These are phyloP conservation scores for Pteria penguin DNA, from an alignment of 2,888 invertebrate species.

Conservation along the genomic window DNA sequence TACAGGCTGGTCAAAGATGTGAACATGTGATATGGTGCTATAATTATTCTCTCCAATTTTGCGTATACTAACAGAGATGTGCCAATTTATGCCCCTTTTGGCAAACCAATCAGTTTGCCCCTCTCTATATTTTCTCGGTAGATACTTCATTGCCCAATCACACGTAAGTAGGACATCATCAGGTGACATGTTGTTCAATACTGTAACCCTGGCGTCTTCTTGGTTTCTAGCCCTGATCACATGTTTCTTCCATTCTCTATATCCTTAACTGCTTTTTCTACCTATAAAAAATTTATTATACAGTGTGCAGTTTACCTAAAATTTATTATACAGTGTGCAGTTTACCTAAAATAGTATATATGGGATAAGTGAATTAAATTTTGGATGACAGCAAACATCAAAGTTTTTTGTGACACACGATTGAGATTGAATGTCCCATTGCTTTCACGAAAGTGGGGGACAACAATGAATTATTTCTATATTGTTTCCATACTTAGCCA, in stretches of 20 bases:
- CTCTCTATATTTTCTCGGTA: constrained; percentile 8
- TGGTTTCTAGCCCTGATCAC: constrained; percentile 10
- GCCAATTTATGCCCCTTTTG: constrained; percentile 17
- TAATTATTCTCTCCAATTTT: not conserved
- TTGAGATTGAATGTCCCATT: too few relatives aligned
- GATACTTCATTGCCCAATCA: constrained; percentile 20
- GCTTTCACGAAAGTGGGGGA: too few relatives aligned
- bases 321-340: too few relatives aligned
- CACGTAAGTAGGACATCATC: not conserved
- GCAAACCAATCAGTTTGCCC: constrained; percentile 25
- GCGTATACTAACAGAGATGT: constrained; percentile 1
- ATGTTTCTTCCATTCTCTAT: constrained; percentile 13
- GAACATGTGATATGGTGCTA: constrained; percentile 6
- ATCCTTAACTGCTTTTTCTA: not conserved
- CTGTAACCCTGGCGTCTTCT: constrained; percentile 4
- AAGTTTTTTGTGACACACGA: too few relatives aligned
- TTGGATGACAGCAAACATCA: too few relatives aligned
- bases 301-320: too few relatives aligned
- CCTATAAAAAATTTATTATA: constrained; percentile 2
- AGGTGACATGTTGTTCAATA: not conserved
- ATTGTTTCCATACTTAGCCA: too few relatives aligned
- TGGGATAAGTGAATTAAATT: too few relatives aligned
- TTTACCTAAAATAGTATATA: too few relatives aligned
- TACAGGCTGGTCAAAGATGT: constrained; percentile 1
- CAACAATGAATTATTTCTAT: too few relatives aligned